These are phyloP conservation scores for Chamaea fasciata DNA, from an alignment of 2,113 vertebrate species.

Conservation along the genomic window DNA sequence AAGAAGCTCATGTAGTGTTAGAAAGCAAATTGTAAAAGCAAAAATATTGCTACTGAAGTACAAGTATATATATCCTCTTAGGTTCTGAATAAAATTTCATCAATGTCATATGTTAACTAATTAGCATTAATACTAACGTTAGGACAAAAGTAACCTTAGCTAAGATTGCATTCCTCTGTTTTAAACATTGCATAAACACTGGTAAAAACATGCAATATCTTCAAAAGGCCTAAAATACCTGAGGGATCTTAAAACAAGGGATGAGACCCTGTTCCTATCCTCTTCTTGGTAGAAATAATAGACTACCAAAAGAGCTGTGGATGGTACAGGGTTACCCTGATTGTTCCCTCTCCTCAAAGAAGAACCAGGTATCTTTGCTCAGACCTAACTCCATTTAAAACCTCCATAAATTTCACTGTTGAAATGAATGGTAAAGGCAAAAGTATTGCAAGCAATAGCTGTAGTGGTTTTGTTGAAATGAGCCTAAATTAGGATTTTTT, in stretches of 20 bases:
- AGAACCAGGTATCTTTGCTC: background rate
- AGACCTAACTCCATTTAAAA: background rate
- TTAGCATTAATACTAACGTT: background rate
- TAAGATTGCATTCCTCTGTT: background rate
- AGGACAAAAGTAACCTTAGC: background rate
- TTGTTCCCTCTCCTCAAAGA: background rate
- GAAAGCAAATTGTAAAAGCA: background rate
- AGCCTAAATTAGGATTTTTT: background rate
- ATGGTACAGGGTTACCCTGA: background rate
- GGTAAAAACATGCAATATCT: background rate
- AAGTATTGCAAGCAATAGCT: background rate
- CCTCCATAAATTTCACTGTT: background rate
- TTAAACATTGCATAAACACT: background rate
- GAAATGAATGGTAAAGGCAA: background rate
- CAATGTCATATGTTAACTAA: background rate
- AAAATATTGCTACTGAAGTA: background rate
- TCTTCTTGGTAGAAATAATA: background rate
- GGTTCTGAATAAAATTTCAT: background rate
- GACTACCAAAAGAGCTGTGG: background rate
- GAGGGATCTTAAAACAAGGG: background rate
- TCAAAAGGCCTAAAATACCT: background rate
- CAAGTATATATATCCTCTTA: background rate
- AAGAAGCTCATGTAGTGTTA: background rate
- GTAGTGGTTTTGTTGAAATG: background rate
- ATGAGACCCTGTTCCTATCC: background rate